Base-by-base conservation (phyloP, 1,140 invertebrate genomes). In the Drosophila sproati region DNA sequence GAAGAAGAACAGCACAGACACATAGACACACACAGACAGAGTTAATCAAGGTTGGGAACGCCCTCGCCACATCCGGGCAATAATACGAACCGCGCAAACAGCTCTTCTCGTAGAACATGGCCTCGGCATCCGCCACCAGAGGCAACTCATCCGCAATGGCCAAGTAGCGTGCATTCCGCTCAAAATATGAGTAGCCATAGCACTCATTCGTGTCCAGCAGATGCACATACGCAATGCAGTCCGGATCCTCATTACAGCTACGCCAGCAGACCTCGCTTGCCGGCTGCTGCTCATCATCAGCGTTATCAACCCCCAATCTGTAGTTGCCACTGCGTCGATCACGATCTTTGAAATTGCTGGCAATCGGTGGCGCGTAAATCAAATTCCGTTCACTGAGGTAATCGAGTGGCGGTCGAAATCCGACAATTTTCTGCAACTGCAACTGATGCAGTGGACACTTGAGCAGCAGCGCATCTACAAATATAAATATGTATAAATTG, bases 51-150 rank as follows among this genome's bases (percentile, higher is more conserved):
- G 68, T 64, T 45, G n/a, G 28, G 0, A 1, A 43, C 34, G 66
- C 72, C 81, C 59, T 20, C 20, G 20, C 52, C 48, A 31, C 43
- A 32, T 71, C 64, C 80, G 54, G 32, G 39, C 7, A 6, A 47
- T 6, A 7, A 8, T 50, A 70, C 85, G 45, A 37, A 93, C 93
- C 90, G 10, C 85, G 82, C 28, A 94, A 71, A 56, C 93, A 94
- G 34, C 77, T 92, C 85, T 94, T 94, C 31, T 92, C 82, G 76
- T 94, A 94, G 93, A 93, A 94, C 35, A 93, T 91, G n/a, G 92
- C 92, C 77, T 93, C 91, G 35, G 79, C 81, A 60, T 94, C 93
- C 7, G 91, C 78, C 29, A 93, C 77, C 69, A 91, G 63, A 0
- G 93, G 87, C 54, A 87, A 57, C 47, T 94, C 92, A 57, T 91